Evolutionary conservation across 2,797 vertebrate genomes (phyloP).

Genomic region (Lemur catta): DNA sequence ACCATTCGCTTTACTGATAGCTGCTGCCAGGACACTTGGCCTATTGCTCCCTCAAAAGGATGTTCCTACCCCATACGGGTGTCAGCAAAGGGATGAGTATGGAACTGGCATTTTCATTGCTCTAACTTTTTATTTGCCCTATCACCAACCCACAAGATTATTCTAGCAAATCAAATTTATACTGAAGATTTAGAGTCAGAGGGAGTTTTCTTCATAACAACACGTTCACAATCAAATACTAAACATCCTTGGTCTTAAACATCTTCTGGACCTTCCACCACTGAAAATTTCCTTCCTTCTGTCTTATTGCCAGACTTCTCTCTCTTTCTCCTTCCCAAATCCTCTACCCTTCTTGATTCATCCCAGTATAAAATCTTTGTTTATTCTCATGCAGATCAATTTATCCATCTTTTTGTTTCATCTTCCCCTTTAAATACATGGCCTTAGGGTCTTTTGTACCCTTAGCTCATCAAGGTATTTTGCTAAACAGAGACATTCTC

Average conservation of each 20-base stretch:
- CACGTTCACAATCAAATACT: background rate
- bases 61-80: background rate
- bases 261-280: background rate
- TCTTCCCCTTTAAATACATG: background rate
- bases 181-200: background rate
- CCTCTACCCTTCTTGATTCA: background rate
- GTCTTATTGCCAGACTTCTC: background rate
- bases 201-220: background rate
- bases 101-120: background rate
- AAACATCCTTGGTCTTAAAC: background rate
- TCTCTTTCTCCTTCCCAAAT: background rate
- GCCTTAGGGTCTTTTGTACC: background rate
- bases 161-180: slow-evolving; percentile 15
- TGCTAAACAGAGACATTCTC: slow-evolving; percentile 18
- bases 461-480: background rate
- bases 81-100: background rate
- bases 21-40: background rate
- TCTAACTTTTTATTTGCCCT: background rate
- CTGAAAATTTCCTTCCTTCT: background rate
- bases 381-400: background rate
- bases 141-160: background rate
- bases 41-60: background rate
- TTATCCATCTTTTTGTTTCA: background rate
- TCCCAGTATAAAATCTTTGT: background rate
- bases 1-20: background rate